These are phyloP conservation scores for Xestoiulus laeticollis DNA, from an alignment of 2,888 invertebrate genomes.

Conservation along the genomic window DNA sequence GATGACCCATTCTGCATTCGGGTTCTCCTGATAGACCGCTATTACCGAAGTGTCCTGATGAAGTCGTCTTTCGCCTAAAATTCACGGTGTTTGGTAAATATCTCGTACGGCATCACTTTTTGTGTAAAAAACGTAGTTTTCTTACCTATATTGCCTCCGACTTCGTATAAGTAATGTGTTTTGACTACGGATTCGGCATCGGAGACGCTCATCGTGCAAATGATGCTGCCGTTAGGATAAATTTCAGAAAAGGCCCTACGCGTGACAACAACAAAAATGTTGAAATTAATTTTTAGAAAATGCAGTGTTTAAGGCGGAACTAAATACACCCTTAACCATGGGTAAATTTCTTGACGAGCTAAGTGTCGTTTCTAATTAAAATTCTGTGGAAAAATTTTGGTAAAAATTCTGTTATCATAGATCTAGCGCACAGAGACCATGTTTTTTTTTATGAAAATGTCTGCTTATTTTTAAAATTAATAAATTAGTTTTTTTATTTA, in stretches of 20 bases:
- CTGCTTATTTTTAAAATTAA: no score
- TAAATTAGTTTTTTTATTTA: no score
- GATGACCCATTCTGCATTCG: conserved; percentile 51
- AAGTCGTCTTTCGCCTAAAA: conserved; percentile 41
- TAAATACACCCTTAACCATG: no score
- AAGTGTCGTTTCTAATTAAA: no score
- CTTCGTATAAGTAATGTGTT: conserved; percentile 54
- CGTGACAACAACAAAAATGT: not conserved
- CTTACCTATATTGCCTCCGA: conserved; percentile 55
- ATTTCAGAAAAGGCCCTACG: conserved; percentile 40
- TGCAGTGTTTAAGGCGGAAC: no score
- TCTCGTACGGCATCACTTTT: not conserved
- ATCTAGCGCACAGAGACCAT: no score
- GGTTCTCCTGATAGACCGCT: conserved; percentile 39
- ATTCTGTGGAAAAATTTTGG: not conserved
- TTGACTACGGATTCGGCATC: conserved; percentile 48
- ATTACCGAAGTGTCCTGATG: conserved; percentile 40
- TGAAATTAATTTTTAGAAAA: no score
- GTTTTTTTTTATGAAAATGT: no score
- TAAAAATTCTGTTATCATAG: no score
- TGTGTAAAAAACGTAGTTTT: not conserved
- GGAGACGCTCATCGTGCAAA: conserved; percentile 41
- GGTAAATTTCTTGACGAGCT: no score
- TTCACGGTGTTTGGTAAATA: not conserved
- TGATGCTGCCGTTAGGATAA: conserved; percentile 31